Base-by-base conservation (phyloP, 2,113 vertebrate genomes). In the Myotis yumanensis region DNA sequence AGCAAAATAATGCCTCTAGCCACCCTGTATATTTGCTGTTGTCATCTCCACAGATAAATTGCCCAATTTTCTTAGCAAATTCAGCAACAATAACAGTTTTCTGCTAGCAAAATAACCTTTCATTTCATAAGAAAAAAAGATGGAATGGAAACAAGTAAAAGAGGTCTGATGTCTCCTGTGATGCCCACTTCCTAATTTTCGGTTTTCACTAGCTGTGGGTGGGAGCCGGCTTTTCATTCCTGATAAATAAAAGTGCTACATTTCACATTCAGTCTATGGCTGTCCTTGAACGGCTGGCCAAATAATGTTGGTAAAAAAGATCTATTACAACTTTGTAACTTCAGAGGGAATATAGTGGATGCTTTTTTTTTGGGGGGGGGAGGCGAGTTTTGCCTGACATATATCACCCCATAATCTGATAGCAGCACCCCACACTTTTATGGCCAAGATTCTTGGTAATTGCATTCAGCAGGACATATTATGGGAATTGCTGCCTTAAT, bases 11-110 rank as follows among this genome's bases (percentile, higher is more conserved):
- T 37, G 91, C 91, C 93, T 88, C 89, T 75, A 84, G 96, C 89
- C 76, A 95, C 75, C 32, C 76, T 86, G 71, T 54, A 14, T 83
- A 94, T 84, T 95, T 95, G 76, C 91, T 69, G 30, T 90, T 95
- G 89, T 94, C 95, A 85, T 96, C 93, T 88, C 77, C 80, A 69
- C 91, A 97, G 97, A 97, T 94, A 96, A 97, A 97, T 91, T 94
- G 95, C 76, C 89, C 97, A 97, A 97, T 97, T 97, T 97, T 94
- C 96, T 96, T 96, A 97, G 97, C 96, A 97, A 97, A 97, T 97
- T 95, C 89, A 94, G 89, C 95, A 96, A 96, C 96, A 97, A 97
- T 96, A 97, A 96, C 96, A 95, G 96, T 96, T 89, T 97, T 97
- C 96, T 97, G 91, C 91, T 94, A 95, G 91, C 84, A 89, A 97